Evolutionary conservation across 2,113 vertebrate genomes (phyloP).

Genomic region (Delphinapterus leucas): DNA sequence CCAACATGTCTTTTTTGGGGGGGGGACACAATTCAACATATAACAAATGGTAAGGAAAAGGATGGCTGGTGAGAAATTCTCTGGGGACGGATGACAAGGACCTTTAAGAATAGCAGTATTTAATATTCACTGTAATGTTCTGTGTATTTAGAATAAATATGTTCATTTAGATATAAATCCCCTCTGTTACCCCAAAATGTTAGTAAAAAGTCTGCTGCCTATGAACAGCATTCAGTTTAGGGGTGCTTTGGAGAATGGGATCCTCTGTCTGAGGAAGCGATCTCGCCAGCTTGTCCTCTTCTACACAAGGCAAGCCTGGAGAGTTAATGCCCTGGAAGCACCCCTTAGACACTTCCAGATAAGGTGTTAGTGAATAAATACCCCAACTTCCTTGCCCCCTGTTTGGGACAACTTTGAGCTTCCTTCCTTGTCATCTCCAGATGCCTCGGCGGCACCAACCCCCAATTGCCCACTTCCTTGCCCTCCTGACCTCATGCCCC

Average conservation of each 20-base stretch:
- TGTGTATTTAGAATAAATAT: background rate
- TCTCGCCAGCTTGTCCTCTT: background rate
- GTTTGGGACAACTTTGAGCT: background rate
- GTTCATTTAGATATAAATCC: background rate
- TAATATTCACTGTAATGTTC: background rate
- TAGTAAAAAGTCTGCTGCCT: background rate
- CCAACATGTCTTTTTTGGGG: background rate
- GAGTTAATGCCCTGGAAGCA: background rate
- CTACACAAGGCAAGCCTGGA: background rate
- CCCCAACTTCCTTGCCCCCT: background rate
- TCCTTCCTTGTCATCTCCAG: background rate
- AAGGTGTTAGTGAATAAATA: background rate
- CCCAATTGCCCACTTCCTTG: background rate
- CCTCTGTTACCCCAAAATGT: background rate
- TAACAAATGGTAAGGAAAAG: background rate
- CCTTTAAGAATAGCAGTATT: background rate
- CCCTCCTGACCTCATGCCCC: background rate
- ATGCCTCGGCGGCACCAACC: background rate
- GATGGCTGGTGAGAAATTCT: background rate
- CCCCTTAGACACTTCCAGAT: background rate
- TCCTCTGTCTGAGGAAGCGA: background rate
- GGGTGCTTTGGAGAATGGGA: background rate
- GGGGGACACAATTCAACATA: background rate
- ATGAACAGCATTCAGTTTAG: background rate
- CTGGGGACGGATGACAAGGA: background rate